Evolutionary conservation across 2,888 invertebrate genomes (phyloP), one percentile per base, ranked within the genome.

Genomic region (Sphaerophoria taeniata): DNA sequence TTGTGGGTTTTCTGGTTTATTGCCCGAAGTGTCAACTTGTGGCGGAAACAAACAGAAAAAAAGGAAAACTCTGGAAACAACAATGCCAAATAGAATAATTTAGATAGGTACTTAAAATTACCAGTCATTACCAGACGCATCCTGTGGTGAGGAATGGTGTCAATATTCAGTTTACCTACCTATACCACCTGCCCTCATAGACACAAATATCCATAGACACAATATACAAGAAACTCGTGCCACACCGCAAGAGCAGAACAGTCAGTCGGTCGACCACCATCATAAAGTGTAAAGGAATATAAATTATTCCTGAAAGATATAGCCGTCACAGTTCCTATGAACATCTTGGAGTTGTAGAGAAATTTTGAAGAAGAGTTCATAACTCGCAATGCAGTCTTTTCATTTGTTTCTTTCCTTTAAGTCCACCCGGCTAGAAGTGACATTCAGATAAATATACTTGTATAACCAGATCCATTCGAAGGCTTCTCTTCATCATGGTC

Each of bases 41-140:
- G 74, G 74, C 67, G 60, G 12, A 71, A 67, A 53, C 36, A 69
- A 43, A 82, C 58, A 31, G 39, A 60, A 69, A 1, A 24, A 36
- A 24, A 1, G 2, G 7, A 9, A 4, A 24, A 43, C 3, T 31
- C 39, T 49, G 56, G 33, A 6, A 60, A 24, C 53, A 61, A 53
- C 53, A 61, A 53, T 78, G 69, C 67, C 56, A 80, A 43, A 80
- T 80, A 76, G 69, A 75, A 84, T 55, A 76, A 70, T 73, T 85
- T 80, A 81, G 77, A 81, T 81, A 85, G 76, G n/a, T n/a, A n/a
- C n/a, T 85, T 65, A 76, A 85, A 85, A 85, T 81, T 85, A 77
- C 85, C 85, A 63, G 77, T 77, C 81, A 85, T 76, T 76, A 79
- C 69, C 81, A 76, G 77, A 82, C 82, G 60, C 78, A 74, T 86